Conservation (phyloP, 2,797 vertebrate species). For the Tokudaia tokunoshimensis region DNA sequence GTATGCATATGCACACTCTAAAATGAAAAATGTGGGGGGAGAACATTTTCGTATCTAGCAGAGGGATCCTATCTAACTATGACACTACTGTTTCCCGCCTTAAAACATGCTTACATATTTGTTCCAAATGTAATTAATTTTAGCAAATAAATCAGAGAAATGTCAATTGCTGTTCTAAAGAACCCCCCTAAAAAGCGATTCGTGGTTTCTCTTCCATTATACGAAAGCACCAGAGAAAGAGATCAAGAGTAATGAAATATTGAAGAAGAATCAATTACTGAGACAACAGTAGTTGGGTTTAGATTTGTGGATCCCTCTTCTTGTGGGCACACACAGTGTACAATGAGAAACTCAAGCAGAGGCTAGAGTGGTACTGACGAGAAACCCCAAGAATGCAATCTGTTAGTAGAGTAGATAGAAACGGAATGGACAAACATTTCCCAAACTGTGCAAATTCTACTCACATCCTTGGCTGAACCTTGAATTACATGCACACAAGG, state of each 20-base stretch:
- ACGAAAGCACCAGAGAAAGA: not conserved
- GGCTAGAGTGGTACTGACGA: not conserved
- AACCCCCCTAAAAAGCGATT: not conserved
- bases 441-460: not conserved
- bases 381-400: not conserved
- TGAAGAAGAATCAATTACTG: not conserved
- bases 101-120: conserved; percentile 31
- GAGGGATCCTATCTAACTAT: not conserved
- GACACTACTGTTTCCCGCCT: not conserved
- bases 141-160: conserved; percentile 46
- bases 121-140: not conserved
- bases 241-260: not conserved
- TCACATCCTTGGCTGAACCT: not conserved
- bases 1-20: no score
- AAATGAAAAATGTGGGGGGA: not conserved
- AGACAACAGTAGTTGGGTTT: not conserved
- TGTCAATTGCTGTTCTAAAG: not conserved
- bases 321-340: not conserved
- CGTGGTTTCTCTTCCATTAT: not conserved
- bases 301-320: not conserved
- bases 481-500: not conserved
- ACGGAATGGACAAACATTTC: not conserved
- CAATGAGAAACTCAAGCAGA: not conserved
- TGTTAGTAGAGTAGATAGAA: not conserved
- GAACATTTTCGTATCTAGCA: not conserved